A percentile compares a stretch with the other conserved stretches of the same genome.
Conservation (phyloP, 2,113 vertebrate genomes). For the Candoia aspera region DNA sequence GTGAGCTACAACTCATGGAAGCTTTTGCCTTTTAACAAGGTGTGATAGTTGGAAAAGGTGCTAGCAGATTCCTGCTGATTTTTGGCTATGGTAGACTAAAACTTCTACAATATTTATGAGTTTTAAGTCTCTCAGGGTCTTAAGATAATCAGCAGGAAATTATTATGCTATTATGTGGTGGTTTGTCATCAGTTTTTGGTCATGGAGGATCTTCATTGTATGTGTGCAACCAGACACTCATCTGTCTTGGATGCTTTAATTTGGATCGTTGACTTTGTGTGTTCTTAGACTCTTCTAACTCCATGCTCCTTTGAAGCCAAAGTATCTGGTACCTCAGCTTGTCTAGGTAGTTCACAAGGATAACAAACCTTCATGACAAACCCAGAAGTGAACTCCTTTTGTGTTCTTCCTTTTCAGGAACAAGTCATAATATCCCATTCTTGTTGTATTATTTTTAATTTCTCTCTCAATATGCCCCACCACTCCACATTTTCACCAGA, state of each 20-base stretch:
- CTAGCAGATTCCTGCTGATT: no score
- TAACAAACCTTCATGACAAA: not conserved
- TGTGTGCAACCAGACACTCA: not conserved
- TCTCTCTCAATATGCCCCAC: not conserved
- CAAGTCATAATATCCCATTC: not conserved
- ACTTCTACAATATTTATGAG: not conserved
- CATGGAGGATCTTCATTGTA: not conserved
- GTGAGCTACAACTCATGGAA: no score
- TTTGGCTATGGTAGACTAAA: not conserved
- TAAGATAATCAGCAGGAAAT: not conserved
- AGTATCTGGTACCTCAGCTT: not conserved
- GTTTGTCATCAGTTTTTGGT: not conserved
- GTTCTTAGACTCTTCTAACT: not conserved
- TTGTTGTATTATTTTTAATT: not conserved
- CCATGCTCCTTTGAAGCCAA: not conserved
- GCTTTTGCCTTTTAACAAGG: no score
- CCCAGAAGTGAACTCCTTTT: not conserved
- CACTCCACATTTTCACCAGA: not conserved
- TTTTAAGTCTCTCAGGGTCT: not conserved
- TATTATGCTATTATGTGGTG: not conserved
- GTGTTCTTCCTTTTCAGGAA: not conserved
- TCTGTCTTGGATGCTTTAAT: not conserved
- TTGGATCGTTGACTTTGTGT: not conserved
- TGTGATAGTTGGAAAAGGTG: no score
- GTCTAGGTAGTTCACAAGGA: not conserved